Percentiles rank a stretch among this genome's conserved stretches.
Evolutionary conservation across 2,888 invertebrate genomes (phyloP).

Genomic region (Drosophila tripunctata): DNA sequence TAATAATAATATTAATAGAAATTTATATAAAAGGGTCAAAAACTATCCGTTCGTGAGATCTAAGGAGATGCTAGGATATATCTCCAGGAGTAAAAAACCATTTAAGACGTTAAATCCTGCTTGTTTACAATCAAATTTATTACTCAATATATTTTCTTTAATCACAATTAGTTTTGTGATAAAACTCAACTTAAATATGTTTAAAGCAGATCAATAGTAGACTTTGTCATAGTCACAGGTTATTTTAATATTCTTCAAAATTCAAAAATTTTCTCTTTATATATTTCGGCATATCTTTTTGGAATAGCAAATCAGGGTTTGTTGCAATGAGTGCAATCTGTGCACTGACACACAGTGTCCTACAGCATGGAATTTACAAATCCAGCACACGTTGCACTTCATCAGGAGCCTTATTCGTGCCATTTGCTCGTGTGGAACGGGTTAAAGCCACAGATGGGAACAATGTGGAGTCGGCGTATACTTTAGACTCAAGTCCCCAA

Average conservation of each 20-base stretch:
- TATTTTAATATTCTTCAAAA: background rate
- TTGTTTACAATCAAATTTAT: no score
- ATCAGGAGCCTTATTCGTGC: conserved; percentile 21
- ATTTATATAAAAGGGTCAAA: no score
- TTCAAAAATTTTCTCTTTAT: background rate
- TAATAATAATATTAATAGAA: no score
- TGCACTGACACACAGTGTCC: conserved; percentile 7
- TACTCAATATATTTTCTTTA: no score
- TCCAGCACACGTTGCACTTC: conserved; percentile 15
- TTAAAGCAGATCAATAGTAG: conserved; percentile 4
- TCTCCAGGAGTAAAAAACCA: no score
- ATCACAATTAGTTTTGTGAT: background rate
- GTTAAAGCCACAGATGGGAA: conserved; percentile 12
- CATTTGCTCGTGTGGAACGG: conserved; percentile 32
- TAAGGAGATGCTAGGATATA: no score
- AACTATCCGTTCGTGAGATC: no score
- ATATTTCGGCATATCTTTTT: background rate
- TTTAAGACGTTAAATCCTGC: no score
- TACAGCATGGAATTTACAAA: conserved; percentile 13
- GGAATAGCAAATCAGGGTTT: background rate
- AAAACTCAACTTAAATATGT: background rate
- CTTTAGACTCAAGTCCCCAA: conserved; percentile 24
- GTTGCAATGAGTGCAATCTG: conserved; percentile 27
- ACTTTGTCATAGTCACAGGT: background rate
- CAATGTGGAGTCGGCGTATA: conserved; percentile 21